Evolutionary conservation across 1,140 invertebrate genomes (phyloP).

Genomic region (Hypothenemus hampei): DNA sequence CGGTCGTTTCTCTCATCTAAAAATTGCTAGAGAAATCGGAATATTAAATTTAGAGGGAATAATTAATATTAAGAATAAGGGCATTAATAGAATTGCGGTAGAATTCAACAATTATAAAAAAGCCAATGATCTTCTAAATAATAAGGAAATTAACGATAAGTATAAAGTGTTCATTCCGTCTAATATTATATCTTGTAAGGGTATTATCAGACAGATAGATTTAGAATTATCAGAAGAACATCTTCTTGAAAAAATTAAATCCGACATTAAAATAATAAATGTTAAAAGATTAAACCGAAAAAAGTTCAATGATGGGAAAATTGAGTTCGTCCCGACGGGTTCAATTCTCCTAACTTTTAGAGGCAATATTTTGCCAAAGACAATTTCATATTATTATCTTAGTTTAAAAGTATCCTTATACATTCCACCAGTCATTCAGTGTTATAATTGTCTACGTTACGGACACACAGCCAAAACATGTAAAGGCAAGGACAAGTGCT

Average conservation of each 20-base stretch:
- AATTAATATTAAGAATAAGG: no score
- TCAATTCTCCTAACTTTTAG: constrained; percentile 13
- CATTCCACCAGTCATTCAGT: constrained; percentile 7
- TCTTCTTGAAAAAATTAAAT: background rate
- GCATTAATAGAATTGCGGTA: constrained; percentile 4
- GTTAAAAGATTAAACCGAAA: constrained; percentile 13
- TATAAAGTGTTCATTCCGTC: constrained; percentile 9
- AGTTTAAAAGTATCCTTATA: background rate
- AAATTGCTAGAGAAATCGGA: no score
- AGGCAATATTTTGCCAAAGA: constrained; percentile 5
- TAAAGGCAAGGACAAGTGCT: constrained; percentile 5
- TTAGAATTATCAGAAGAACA: constrained; percentile 1
- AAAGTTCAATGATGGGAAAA: background rate
- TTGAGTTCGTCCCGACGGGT: background rate
- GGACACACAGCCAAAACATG: constrained; percentile 19
- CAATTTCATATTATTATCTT: background rate
- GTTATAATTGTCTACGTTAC: constrained; percentile 9
- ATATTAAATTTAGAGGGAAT: no score
- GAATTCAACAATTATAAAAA: constrained; percentile 3
- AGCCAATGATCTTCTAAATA: constrained; percentile 8
- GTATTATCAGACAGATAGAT: constrained; percentile 8
- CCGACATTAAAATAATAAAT: background rate
- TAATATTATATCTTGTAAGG: constrained; percentile 20
- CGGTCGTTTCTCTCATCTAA: no score
- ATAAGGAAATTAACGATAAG: constrained; percentile 4